A percentile compares a stretch with the other conserved stretches of the same genome.
These are phyloP conservation scores for Gobionotothen gibberifrons DNA, from an alignment of 2,797 vertebrate genomes.

Conservation along the genomic window DNA sequence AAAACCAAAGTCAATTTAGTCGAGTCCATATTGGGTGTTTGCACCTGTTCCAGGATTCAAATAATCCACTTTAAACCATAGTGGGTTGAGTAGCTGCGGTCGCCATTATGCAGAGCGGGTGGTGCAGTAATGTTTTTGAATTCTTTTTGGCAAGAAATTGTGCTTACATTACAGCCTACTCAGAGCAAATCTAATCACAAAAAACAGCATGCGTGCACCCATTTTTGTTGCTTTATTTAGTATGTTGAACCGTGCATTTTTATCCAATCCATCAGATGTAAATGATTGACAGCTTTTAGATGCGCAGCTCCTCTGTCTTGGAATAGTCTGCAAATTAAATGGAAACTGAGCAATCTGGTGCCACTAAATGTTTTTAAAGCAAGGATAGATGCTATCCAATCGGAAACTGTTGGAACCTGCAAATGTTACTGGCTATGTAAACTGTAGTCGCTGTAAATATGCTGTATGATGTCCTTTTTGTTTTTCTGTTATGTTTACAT, in stretches of 20 bases:
- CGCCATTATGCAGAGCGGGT: constrained; percentile 36
- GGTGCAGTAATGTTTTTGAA: constrained; percentile 30
- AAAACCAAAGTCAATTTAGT: not conserved
- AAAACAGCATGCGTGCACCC: not conserved
- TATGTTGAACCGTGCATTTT: not conserved
- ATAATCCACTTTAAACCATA: not conserved
- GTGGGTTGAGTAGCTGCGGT: constrained; percentile 14
- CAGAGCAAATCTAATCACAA: not conserved
- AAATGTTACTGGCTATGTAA: too few species aligned
- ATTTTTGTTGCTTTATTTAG: too few species aligned
- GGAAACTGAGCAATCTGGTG: too few species aligned
- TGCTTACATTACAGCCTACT: constrained; percentile 17
- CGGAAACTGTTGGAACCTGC: too few species aligned
- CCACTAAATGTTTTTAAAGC: too few species aligned
- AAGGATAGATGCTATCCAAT: too few species aligned
- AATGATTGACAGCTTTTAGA: not conserved
- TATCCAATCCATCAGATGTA: not conserved
- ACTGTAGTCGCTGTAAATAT: too few species aligned
- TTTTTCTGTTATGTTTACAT: too few species aligned
- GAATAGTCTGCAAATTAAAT: too few species aligned
- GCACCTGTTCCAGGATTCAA: constrained; percentile 3
- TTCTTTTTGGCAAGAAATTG: constrained; percentile 17
- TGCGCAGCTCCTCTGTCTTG: too few species aligned
- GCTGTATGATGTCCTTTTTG: too few species aligned
- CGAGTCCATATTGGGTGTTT: constrained; percentile 1